Conservation (phyloP, 2,888 invertebrate genomes). For the Pammene aurita region DNA sequence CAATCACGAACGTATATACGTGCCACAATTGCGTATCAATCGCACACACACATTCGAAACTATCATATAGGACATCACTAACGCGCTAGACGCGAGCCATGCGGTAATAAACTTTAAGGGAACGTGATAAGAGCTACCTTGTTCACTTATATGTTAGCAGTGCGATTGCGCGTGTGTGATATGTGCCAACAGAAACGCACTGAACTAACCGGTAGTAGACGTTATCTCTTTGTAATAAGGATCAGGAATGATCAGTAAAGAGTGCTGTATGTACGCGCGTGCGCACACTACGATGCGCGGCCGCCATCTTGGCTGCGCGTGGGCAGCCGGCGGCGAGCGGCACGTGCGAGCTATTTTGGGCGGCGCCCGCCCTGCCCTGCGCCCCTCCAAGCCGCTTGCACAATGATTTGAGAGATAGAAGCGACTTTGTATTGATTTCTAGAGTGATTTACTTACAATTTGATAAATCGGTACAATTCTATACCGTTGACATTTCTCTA, state of each 20-base stretch:
- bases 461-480: background rate
- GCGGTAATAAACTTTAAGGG: background rate
- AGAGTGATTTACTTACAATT: slow-evolving; percentile 11
- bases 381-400: slow-evolving; percentile 54
- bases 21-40: slow-evolving; percentile 55
- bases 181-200: background rate
- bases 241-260: too few species aligned
- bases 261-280: slow-evolving; percentile 19
- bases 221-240: too few species aligned
- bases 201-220: too few species aligned
- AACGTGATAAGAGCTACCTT: background rate
- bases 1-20: slow-evolving; percentile 36
- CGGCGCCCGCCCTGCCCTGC: slow-evolving; percentile 63
- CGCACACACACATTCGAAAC: slow-evolving; percentile 59
- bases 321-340: slow-evolving; percentile 76
- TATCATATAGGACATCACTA: slow-evolving; percentile 6
- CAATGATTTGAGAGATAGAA: slow-evolving; percentile 39
- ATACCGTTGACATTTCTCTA: background rate
- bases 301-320: slow-evolving; percentile 81
- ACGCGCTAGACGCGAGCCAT: background rate
- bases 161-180: slow-evolving; percentile 2
- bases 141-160: background rate
- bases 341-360: slow-evolving; percentile 83
- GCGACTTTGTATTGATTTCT: slow-evolving; percentile 18
- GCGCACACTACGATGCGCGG: slow-evolving; percentile 50